phyloP scores from a whole-genome alignment of 2,888 invertebrate species.

The Sturmia bella region DNA sequence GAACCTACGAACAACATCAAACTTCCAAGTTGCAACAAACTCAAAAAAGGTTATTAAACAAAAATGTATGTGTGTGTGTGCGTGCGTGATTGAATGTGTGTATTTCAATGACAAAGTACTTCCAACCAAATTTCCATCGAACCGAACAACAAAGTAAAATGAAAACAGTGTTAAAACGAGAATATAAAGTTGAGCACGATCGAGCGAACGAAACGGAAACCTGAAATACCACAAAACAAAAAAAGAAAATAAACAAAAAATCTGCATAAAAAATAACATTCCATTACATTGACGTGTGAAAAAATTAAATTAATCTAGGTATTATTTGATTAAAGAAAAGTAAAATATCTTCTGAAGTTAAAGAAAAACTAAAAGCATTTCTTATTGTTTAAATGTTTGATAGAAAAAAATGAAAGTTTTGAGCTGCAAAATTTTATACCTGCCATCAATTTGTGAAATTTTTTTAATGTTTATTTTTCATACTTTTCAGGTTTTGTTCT shows the following conservation, averaged over 20 bases:
- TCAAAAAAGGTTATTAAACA: constrained; percentile 11
- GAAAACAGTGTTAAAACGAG: constrained; percentile 62
- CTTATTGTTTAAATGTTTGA: background rate
- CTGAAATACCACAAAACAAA: constrained; percentile 38
- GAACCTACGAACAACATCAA: background rate
- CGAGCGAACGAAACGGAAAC: constrained; percentile 54
- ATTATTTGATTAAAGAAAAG: constrained; percentile 8
- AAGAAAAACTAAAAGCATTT: constrained; percentile 18
- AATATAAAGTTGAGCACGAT: constrained; percentile 59
- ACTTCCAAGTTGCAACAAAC: constrained; percentile 60
- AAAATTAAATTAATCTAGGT: constrained; percentile 42
- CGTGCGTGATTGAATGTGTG: background rate
- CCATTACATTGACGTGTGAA: constrained; percentile 63
- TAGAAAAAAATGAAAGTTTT: background rate
- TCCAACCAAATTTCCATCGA: constrained; percentile 59
- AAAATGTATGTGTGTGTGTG: background rate
- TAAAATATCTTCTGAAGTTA: background rate
- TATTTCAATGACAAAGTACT: constrained; percentile 55
- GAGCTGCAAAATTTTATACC: constrained; percentile 11
- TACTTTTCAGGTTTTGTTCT: background rate
- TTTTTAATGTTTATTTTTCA: constrained; percentile 33
- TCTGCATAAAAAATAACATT: constrained; percentile 57
- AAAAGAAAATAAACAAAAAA: constrained; percentile 44
- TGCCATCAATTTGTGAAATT: background rate
- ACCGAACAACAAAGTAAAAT: constrained; percentile 39